Evolutionary conservation across 1,140 invertebrate genomes (phyloP), one percentile per base, ranked within the genome.

Genomic region (Pteromalus puparum): DNA sequence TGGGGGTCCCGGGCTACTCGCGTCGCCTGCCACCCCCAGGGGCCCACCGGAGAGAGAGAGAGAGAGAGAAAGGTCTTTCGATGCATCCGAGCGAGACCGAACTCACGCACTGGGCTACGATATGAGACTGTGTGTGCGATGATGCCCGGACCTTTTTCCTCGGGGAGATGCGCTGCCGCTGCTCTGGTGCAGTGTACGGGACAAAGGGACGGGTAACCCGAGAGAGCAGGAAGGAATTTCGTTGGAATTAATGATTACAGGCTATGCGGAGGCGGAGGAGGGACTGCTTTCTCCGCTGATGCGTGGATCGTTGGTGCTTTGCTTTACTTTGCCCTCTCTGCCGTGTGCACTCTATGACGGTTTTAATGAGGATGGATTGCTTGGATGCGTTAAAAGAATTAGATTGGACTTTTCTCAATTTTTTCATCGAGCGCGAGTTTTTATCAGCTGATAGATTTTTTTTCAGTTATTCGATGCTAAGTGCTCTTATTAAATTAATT

Each of bases 11-110:
- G n/a, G 12, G 74, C 24, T 42, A 42, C 72, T 34, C 30, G 6
- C 38, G 30, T 42, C 21, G 42, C n/a, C 38, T 28, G 61, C 77
- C 76, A 78, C 13, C 65, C 77, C 15, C 30, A 12, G 61, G 76
- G 65, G 65, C 65, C 77, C 77, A 70, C 67, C 79, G 42, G 67
- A 46, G 77, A n/a, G 75, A 24, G 24, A 77, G 42, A 53, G 46
- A 48, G 5, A 53, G 48, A 53, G 48, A 61, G 53, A 61, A 61
- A 61, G 53, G 53, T 61, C 53, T 61, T 61, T 61, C 53, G 53
- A 61, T 61, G 67, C 28, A 67, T 26, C 65, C 65, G 24, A n/a
- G 65, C 21, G 21, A 30, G 67, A 26, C 67, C 67, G 67, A 28
- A 28, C 67, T 12, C 67, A 18, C 67, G 15, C 26, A 26, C 15